phyloP scores from a whole-genome alignment of 1,140 invertebrate species.

The Aphis gossypii region DNA sequence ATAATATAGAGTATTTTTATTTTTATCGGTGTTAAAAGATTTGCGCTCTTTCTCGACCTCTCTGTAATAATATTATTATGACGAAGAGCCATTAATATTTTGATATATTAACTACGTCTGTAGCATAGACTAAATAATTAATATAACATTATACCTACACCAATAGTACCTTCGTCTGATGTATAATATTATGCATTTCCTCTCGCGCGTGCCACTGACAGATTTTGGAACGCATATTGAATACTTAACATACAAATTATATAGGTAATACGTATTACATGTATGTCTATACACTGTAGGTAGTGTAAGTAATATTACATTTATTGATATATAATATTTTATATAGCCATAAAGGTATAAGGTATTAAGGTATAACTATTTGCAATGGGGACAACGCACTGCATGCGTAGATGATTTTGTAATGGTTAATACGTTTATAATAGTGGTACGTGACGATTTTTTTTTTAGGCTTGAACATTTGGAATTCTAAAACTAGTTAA shows the following conservation, averaged over 20 bases:
- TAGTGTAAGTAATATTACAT: neutral
- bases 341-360: neutral
- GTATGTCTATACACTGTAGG: neutral
- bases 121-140: neutral
- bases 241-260: neutral
- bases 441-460: slow-evolving; percentile 40
- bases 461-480: slow-evolving; percentile 2
- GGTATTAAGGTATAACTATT: neutral
- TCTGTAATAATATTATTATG: neutral
- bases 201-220: neutral
- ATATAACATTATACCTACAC: neutral
- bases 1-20: neutral
- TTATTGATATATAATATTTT: neutral
- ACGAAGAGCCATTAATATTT: neutral
- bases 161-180: neutral
- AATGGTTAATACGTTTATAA: slow-evolving; percentile 46
- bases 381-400: slow-evolving; percentile 22
- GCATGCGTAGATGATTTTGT: slow-evolving; percentile 11
- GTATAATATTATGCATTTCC: neutral
- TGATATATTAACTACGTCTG: neutral
- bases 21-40: neutral
- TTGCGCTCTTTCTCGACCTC: neutral
- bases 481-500: slow-evolving; percentile 16
- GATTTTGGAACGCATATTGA: neutral
- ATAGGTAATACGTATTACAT: neutral